Evolutionary conservation across 64 coral and sea anemone genomes (phyloP).

Genomic region (Astreopora myriophthalma): DNA sequence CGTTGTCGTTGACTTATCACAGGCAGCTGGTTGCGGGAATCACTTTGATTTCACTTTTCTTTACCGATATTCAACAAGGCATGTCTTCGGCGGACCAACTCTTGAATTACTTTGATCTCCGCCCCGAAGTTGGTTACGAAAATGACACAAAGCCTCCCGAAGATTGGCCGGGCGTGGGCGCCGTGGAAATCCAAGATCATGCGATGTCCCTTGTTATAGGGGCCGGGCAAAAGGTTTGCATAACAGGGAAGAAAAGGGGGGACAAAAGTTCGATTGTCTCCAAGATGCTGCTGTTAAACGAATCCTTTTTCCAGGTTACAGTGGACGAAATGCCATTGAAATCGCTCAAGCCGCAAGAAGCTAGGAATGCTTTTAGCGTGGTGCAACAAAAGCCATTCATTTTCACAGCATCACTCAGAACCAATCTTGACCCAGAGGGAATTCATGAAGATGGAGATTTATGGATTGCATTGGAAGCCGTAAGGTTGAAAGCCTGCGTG

Average conservation of each 20-base stretch:
- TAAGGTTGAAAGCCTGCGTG: conserved; percentile 9
- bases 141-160: conserved; percentile 7
- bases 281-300: background rate
- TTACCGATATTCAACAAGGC: background rate
- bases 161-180: conserved; percentile 2
- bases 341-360: background rate
- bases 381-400: background rate
- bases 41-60: background rate
- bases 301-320: background rate
- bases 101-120: background rate
- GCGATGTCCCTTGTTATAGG: background rate
- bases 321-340: conserved; percentile 1
- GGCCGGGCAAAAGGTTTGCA: background rate
- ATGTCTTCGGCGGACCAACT: background rate
- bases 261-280: background rate
- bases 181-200: background rate
- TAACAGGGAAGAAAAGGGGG: background rate
- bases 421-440: conserved; percentile 19
- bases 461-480: background rate
- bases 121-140: background rate
- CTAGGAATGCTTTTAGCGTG: background rate
- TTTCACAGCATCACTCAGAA: background rate
- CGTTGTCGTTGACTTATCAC: background rate
- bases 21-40: conserved; percentile 15
- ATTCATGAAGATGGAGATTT: background rate